Evolutionary conservation across 2,113 vertebrate species (phyloP), one percentile per base, ranked within the genome.

Genomic region (Lontra canadensis): DNA sequence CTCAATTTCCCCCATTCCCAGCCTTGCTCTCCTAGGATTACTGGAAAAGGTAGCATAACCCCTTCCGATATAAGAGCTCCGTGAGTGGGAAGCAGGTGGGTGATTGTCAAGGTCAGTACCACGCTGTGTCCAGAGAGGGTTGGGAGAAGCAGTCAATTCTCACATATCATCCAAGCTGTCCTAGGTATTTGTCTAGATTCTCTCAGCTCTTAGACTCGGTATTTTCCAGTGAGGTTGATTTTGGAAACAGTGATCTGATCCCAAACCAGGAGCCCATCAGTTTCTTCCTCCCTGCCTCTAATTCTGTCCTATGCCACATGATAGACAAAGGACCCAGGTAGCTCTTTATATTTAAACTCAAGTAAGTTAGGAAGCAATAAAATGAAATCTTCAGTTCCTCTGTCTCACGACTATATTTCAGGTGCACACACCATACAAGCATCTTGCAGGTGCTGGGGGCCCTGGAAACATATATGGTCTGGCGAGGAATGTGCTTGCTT

Each of bases 391-490:
- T 61, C 57, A 47, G 31, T 34, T 90, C 42, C 21, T 49, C 59
- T 18, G 17, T 57, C 65, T 78, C 80, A 67, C 34, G 63, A 73
- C 42, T 39, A 34, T 20, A 67, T 47, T 71, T 63, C 44, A 96
- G 59, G 23, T 49, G 3, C 57, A 61, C 34, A 34, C 0, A 42
- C 0, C 11, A 0, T 17, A 11, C 6, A 5, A 23, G 20, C 12
- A 82, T 71, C n/a, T 61, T 15, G 34, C 3, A 17, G 21, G 18
- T 15, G 1, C 55, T 44, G 8, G 13, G 4, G 26, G 29, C 25
- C 49, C 42, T 65, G 17, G 34, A 87, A 84, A 42, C 12, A 3
- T 12, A 9, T 31, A 59, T 52, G 42, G 7, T 74, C 73, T 67
- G 31, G 31, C 5, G 2, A 87, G 17, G 31, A 31, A 55, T 1